Evolutionary conservation across 2,797 vertebrate genomes (phyloP).

Genomic region (Micrastur ruficollis): DNA sequence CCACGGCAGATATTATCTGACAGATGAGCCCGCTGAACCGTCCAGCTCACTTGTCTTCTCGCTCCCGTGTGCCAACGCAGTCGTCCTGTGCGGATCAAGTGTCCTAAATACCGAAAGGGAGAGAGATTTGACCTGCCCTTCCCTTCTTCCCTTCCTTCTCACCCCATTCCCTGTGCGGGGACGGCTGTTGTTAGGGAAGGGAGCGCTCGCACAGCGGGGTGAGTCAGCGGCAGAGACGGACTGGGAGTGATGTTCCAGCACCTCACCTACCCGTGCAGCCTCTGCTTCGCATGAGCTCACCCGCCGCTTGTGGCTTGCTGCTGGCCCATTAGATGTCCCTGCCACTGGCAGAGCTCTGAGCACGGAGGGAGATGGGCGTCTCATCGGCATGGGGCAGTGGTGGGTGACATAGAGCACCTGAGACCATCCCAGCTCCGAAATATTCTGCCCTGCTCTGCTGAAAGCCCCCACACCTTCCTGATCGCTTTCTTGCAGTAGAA

Average conservation of each 20-base stretch:
- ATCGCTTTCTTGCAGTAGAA: background rate
- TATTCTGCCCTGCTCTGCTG: background rate
- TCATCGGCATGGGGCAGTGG: background rate
- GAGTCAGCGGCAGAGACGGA: background rate
- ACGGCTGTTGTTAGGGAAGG: background rate
- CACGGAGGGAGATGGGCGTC: background rate
- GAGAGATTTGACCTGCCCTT: background rate
- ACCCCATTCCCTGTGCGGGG: background rate
- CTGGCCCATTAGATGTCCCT: background rate
- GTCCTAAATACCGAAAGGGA: background rate
- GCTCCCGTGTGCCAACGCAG: background rate
- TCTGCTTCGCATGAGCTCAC: conserved; percentile 13
- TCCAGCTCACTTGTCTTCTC: conserved; percentile 44
- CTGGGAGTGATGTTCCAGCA: background rate
- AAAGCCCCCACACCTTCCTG: accelerated
- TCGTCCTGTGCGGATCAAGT: background rate
- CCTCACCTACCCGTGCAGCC: background rate
- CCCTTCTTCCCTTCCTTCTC: background rate
- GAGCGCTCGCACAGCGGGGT: background rate
- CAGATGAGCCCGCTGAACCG: background rate
- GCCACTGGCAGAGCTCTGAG: background rate
- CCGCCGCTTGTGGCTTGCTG: background rate
- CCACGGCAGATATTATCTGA: background rate
- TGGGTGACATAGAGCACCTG: background rate
- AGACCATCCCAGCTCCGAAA: accelerated